Evolutionary conservation across 1,140 invertebrate species (phyloP).

Genomic region (Drosophila asahinai): DNA sequence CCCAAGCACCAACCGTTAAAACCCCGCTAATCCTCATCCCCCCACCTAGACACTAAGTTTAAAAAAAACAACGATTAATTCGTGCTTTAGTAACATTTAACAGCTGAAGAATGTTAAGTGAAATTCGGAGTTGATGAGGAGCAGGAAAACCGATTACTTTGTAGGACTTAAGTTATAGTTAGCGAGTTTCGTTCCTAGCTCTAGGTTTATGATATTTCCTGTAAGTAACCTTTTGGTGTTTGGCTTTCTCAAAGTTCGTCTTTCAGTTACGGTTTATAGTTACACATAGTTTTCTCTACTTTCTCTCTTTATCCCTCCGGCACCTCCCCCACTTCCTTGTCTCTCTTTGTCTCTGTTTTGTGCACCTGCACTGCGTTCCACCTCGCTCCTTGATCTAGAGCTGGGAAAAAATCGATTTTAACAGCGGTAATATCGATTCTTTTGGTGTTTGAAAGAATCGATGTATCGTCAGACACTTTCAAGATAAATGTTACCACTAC

Average conservation of each 20-base stretch:
- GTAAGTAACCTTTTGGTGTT: slow-evolving; percentile 73
- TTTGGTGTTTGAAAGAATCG: no score
- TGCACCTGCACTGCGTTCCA: slow-evolving; percentile 18
- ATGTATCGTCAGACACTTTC: no score
- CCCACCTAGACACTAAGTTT: slow-evolving; percentile 24
- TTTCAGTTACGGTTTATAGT: slow-evolving; percentile 29
- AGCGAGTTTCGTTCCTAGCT: slow-evolving; percentile 42
- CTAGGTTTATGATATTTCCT: slow-evolving; percentile 27
- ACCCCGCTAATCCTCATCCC: slow-evolving; percentile 22
- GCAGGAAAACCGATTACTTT: slow-evolving; percentile 16
- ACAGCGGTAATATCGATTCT: no score
- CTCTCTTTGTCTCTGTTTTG: slow-evolving; percentile 6
- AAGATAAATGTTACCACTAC: no score
- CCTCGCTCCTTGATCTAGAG: neutral
- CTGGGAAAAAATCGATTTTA: no score
- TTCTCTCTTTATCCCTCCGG: slow-evolving; percentile 11
- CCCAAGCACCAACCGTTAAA: slow-evolving; percentile 27
- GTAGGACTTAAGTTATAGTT: slow-evolving; percentile 59
- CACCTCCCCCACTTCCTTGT: slow-evolving; percentile 13
- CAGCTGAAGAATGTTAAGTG: slow-evolving; percentile 62
- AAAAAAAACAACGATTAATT: slow-evolving; percentile 15
- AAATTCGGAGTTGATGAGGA: slow-evolving; percentile 80
- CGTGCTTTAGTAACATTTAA: slow-evolving; percentile 49
- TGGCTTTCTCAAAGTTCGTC: slow-evolving; percentile 56
- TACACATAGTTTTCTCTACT: slow-evolving; percentile 22